A percentile compares a stretch with the other conserved stretches of the same genome.
These are phyloP conservation scores for Ricordea florida DNA, from an alignment of 92 coral and sea anemone species.

Conservation along the genomic window DNA sequence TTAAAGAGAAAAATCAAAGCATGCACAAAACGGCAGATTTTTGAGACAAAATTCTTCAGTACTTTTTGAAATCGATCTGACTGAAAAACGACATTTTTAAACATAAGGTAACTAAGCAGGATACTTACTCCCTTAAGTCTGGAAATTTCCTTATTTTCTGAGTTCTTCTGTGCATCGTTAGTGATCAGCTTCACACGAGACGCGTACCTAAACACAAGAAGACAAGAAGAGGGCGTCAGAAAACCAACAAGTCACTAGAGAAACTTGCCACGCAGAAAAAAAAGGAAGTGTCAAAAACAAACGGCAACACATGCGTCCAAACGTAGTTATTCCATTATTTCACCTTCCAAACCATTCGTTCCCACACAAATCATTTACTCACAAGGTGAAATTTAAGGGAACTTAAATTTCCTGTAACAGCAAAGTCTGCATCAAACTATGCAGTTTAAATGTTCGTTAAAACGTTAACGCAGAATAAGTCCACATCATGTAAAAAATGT, in stretches of 20 bases:
- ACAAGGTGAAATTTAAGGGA: no score
- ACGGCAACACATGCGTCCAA: background rate
- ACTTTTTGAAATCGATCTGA: background rate
- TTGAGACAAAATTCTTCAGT: no score
- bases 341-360: no score
- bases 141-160: slow-evolving; percentile 92
- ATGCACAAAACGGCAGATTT: background rate
- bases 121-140: slow-evolving; percentile 94
- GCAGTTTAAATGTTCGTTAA: no score
- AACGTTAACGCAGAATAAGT: no score
- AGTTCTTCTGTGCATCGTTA: slow-evolving; percentile 96
- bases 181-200: slow-evolving; percentile 98
- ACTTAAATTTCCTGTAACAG: no score
- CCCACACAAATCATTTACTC: no score
- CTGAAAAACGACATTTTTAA: background rate
- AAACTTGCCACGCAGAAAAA: background rate
- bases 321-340: no score
- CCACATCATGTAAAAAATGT: no score
- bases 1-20: no score
- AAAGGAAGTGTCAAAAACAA: background rate
- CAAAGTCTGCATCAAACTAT: no score
- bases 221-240: background rate
- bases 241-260: background rate
- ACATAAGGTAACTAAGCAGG: no score
- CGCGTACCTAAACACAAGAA: slow-evolving; percentile 73